These are phyloP conservation scores for Diadophis punctatus DNA, from an alignment of 2,113 vertebrate genomes.

Conservation along the genomic window DNA sequence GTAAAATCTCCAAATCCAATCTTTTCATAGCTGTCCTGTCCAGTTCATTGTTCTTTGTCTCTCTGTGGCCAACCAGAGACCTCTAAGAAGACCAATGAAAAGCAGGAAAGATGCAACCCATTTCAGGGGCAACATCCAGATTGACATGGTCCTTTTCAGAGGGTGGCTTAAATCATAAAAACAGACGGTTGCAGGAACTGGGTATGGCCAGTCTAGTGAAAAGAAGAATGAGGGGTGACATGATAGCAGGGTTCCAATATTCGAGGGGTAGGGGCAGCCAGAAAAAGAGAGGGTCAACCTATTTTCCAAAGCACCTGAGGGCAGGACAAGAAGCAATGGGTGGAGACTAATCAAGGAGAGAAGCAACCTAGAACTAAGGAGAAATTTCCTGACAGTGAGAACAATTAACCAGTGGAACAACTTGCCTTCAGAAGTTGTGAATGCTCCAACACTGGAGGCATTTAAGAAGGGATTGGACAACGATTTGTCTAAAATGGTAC, in stretches of 20 bases:
- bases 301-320: not conserved
- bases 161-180: not conserved
- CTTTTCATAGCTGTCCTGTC: not conserved
- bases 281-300: not conserved
- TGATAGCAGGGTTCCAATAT: not conserved
- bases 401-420: not conserved
- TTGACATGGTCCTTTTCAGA: not conserved
- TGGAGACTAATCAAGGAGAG: not conserved
- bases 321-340: not conserved
- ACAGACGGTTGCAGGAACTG: not conserved
- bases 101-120: not conserved
- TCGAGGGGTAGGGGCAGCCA: not conserved
- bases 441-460: not conserved
- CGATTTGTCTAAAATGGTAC: not conserved
- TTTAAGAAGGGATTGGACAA: not conserved
- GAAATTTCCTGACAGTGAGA: not conserved
- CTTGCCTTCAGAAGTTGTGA: not conserved
- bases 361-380: not conserved
- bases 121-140: not conserved
- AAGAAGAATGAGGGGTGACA: not conserved
- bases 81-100: not conserved
- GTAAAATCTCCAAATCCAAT: not conserved
- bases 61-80: not conserved
- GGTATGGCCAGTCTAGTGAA: not conserved
- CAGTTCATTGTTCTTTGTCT: not conserved